Base-by-base conservation (phyloP, 2,888 invertebrate genomes). In the Phlogophora meticulosa region DNA sequence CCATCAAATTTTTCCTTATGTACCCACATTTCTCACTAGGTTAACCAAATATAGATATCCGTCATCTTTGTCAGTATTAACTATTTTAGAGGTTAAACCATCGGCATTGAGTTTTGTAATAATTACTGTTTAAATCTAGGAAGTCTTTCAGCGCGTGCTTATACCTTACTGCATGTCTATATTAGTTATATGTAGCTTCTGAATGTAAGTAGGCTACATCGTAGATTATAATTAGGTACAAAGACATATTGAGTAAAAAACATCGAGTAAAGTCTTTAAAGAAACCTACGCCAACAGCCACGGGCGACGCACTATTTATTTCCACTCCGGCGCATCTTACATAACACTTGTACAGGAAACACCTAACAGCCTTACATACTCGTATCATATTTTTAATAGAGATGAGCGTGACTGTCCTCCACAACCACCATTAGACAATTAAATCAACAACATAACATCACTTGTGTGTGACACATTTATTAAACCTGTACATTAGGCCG, bases 301-400 rank as follows among this genome's bases (percentile, higher is more conserved):
- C 17, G 20, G 24, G 10, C 4, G n/a, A 13, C 22, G 24, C 38
- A 40, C 15, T 7, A 17, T 24, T 13, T n/a, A 34, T 1, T 43
- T 28, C 15, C 4, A 13, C 10, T 13, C 10, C 10, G 7, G 13
- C 45, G 24, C 32, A 34, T 48, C 2, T 67, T 68, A 34, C 38
- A 24, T 49, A 51, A 51, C n/a, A 48, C 7, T 22, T 15, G 10
- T 13, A 52, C 65, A 48, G 52, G 66, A 65, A 53, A 42, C 34
- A 22, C 9, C 10, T n/a, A 24, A 34, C 38, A 15, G 22, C n/a
- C 20, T 22, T 17, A 17, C 40, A 22, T 13, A 7, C 48, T 34
- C 20, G 20, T 20, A 17, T 15, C 3, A 34, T 34, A 20, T 20
- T 28, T 48, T 73, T 46, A 24, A 42, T 2, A 15, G 42, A 57